Evolutionary conservation across 2,888 invertebrate genomes (phyloP).

Genomic region (Yponomeuta malinellus): DNA sequence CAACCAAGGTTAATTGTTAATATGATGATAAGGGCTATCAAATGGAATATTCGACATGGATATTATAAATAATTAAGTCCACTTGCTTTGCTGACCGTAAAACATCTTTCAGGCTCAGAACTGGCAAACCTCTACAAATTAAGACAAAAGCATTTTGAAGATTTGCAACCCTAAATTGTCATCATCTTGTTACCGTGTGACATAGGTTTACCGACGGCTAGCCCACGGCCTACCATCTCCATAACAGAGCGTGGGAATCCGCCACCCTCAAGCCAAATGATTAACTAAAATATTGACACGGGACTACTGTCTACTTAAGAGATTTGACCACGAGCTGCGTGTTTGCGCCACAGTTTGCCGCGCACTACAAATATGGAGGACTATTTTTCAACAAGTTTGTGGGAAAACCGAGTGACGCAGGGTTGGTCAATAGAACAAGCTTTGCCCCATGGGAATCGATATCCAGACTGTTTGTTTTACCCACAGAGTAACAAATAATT

Average conservation of each 20-base stretch:
- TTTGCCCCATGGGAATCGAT: slow-evolving; percentile 41
- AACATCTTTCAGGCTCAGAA: too few relatives aligned
- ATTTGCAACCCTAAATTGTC: too few relatives aligned
- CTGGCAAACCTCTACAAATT: too few relatives aligned
- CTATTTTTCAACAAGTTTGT: slow-evolving; percentile 47
- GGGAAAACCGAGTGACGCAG: slow-evolving; percentile 54
- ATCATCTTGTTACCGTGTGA: too few relatives aligned
- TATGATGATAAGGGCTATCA: too few relatives aligned
- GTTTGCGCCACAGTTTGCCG: slow-evolving; percentile 50
- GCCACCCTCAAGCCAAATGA: slow-evolving; percentile 57
- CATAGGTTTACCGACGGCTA: too few relatives aligned
- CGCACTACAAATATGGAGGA: slow-evolving; percentile 57
- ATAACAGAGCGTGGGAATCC: slow-evolving; percentile 62
- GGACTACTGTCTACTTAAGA: slow-evolving; percentile 65
- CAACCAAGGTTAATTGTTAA: too few relatives aligned
- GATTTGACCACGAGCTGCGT: slow-evolving; percentile 72
- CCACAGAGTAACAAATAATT: slow-evolving; percentile 20
- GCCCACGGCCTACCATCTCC: slow-evolving; percentile 32
- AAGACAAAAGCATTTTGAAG: too few relatives aligned
- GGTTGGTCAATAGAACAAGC: slow-evolving; percentile 41
- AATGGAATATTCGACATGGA: too few relatives aligned
- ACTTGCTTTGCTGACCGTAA: too few relatives aligned
- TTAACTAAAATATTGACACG: slow-evolving; percentile 74
- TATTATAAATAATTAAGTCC: too few relatives aligned
- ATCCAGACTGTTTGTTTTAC: slow-evolving; percentile 27